These are phyloP conservation scores for Spinibarbus caldwelli DNA, from an alignment of 2,797 vertebrate genomes.

Conservation along the genomic window DNA sequence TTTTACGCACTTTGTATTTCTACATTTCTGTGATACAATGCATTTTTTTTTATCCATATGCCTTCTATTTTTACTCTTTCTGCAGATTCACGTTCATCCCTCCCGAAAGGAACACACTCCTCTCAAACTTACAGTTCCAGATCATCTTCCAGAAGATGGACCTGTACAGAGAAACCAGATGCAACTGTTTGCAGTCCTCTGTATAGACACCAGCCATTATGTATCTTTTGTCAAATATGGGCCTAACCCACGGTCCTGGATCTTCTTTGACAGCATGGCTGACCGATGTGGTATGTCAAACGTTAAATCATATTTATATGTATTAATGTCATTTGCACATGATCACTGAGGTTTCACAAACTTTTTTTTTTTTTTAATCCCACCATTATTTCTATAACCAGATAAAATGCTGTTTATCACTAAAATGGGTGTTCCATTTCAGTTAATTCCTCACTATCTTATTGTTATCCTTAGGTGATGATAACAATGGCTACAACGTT, in stretches of 20 bases:
- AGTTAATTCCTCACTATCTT: not conserved
- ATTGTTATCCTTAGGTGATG: slow-evolving; percentile 68
- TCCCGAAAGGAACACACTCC: slow-evolving; percentile 70
- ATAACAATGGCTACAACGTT: slow-evolving; percentile 78
- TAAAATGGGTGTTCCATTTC: not conserved
- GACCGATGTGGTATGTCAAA: slow-evolving; percentile 75
- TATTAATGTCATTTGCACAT: not conserved
- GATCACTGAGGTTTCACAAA: not conserved
- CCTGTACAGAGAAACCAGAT: slow-evolving; percentile 67
- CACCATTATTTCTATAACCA: not conserved
- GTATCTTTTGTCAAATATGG: slow-evolving; percentile 85
- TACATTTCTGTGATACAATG: not conserved
- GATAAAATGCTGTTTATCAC: not conserved
- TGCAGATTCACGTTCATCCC: slow-evolving; percentile 76
- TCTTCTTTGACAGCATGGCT: slow-evolving; percentile 88
- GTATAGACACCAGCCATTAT: slow-evolving; percentile 86
- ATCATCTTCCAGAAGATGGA: slow-evolving; percentile 26
- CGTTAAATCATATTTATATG: not conserved
- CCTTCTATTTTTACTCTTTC: not conserved
- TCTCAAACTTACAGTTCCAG: slow-evolving; percentile 61
- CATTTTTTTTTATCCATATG: not conserved
- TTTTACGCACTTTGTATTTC: not conserved
- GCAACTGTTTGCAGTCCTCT: slow-evolving; percentile 83
- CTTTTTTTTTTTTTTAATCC: not conserved
- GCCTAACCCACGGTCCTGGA: slow-evolving; percentile 75